Conservation (phyloP, 2,888 invertebrate genomes). For the Xanthia icteritia region DNA sequence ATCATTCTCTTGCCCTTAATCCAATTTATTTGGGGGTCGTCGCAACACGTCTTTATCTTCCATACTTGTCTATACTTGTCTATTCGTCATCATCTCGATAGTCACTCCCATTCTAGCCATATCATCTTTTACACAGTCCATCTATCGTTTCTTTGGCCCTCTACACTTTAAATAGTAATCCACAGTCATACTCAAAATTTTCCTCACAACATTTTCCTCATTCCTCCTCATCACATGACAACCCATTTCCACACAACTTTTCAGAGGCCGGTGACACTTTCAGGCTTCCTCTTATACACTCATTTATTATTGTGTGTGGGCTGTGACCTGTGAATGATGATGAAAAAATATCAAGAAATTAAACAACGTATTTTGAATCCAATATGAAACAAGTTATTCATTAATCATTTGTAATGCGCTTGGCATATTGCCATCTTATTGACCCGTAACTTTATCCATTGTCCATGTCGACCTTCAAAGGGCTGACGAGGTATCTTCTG, state of each 20-base stretch:
- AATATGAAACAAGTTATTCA: slow-evolving; percentile 20
- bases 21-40: background rate
- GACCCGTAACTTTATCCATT: slow-evolving; percentile 39
- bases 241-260: background rate
- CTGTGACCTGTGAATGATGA: background rate
- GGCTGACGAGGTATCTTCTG: slow-evolving; percentile 12
- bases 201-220: background rate
- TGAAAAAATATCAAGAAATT: background rate
- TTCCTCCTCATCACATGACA: background rate
- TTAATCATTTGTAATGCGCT: slow-evolving; percentile 40
- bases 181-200: background rate
- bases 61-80: background rate
- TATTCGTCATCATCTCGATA: background rate
- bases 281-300: background rate
- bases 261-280: background rate
- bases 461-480: slow-evolving; percentile 49
- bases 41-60: background rate
- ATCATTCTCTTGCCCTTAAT: background rate
- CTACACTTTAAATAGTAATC: background rate
- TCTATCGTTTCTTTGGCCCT: too few relatives aligned
- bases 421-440: slow-evolving; percentile 50
- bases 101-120: background rate
- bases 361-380: background rate
- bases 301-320: background rate
- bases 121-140: too few relatives aligned